Base-by-base conservation (phyloP, 2,888 invertebrate species). In the Patella depressa region DNA sequence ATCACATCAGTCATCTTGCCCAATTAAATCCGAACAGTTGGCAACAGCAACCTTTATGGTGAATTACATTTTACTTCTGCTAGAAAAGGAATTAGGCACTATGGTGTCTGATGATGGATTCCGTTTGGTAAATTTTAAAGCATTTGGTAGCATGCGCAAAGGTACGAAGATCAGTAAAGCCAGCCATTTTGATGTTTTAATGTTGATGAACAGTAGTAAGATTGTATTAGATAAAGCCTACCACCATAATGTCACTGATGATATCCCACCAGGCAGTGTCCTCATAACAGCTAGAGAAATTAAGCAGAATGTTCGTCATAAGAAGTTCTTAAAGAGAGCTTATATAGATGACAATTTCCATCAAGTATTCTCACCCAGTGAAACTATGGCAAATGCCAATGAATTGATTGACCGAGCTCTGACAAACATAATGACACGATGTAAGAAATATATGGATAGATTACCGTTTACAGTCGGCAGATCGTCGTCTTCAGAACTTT, bases 391-490 rank as follows among this genome's bases (percentile, higher is more conserved):
- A 24, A 70, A 80, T 14, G 81, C 84, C 2, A 84, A 85, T 70
- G 82, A 80, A 34, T 54, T 87, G 70, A 65, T 87, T 5, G 84
- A 85, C n/a, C 79, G 74, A 24, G 83, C 86, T 75, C 59, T 88
- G 9, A 81, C 85, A 71, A 83, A 79, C 71, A 76, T 89, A 45
- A 84, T 84, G 72, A 82, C 83, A 53, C 83, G 82, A 71, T 81
- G 80, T 54, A 83, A 85, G 57, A 80, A 76, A 34, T 77, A 83
- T 1, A 79, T 85, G 71, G 88, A 88, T 34, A 79, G 84, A 65
- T 76, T 89, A 7, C 87, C 88, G 12, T 87, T 87, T 75, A 82
- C 80, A 54, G 79, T 89, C 12, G 83, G 83, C 57, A 74, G 84
- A 53, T 73, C 85, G 29, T 73, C 84, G 11, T 79, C 83, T 65